Evolutionary conservation across 2,797 vertebrate genomes (phyloP).

Genomic region (Danionella dracula): DNA sequence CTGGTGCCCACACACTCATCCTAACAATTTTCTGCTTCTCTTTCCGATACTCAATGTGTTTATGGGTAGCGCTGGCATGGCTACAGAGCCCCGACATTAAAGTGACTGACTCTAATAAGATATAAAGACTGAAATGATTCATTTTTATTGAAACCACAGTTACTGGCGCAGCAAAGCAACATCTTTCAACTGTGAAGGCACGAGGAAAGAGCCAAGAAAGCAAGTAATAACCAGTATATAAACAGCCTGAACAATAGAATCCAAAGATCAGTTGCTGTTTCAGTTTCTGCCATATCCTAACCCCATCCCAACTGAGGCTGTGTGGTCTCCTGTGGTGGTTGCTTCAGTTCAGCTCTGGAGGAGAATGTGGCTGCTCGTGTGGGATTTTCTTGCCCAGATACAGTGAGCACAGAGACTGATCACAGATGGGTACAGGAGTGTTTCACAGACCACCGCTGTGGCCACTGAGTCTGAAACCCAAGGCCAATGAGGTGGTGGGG

Average conservation of each 20-base stretch:
- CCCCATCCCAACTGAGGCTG: too few relatives aligned
- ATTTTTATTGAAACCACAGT: conserved; percentile 64
- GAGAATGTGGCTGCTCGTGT: conserved; percentile 21
- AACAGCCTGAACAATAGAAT: too few relatives aligned
- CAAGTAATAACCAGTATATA: conserved; percentile 44
- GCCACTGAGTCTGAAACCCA: conserved; percentile 58
- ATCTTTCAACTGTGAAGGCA: conserved; percentile 57
- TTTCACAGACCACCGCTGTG: conserved; percentile 47
- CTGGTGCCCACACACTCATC: too few relatives aligned
- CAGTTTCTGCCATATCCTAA: too few relatives aligned
- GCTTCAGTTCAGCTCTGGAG: not conserved
- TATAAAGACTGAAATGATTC: conserved; percentile 70
- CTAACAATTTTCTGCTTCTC: conserved; percentile 48
- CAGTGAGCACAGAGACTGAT: conserved; percentile 34
- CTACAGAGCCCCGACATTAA: conserved; percentile 65
- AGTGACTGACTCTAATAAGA: conserved; percentile 71
- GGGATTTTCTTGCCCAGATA: conserved; percentile 25
- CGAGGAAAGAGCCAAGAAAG: conserved; percentile 31
- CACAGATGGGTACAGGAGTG: conserved; percentile 6
- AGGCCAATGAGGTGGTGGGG: conserved; percentile 51
- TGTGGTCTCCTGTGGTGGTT: too few relatives aligned
- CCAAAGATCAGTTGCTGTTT: too few relatives aligned
- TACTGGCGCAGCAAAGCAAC: conserved; percentile 55
- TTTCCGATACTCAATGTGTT: conserved; percentile 52
- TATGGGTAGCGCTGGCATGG: conserved; percentile 61